phyloP scores from a whole-genome alignment of 2,888 invertebrate genomes.

The Phyllotreta striolata region DNA sequence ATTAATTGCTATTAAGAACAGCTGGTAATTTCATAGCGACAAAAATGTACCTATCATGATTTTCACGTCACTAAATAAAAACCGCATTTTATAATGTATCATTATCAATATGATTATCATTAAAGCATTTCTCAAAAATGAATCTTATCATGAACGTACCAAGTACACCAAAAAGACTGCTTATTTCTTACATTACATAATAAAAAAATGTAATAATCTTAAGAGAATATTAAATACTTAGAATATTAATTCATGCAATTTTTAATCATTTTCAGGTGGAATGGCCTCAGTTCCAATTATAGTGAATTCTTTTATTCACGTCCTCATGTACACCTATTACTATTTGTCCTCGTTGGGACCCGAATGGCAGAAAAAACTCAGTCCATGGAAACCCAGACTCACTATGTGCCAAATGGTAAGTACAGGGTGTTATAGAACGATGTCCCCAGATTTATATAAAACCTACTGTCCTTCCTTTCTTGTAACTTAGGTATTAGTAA shows the following conservation, averaged over 20 bases:
- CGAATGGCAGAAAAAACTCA: constrained; percentile 64
- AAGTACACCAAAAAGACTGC: too few species aligned
- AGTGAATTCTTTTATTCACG: constrained; percentile 73
- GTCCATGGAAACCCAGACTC: constrained; percentile 67
- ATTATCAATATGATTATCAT: not conserved
- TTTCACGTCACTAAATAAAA: too few species aligned
- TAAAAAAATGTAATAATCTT: too few species aligned
- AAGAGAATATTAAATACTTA: too few species aligned
- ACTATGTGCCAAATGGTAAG: constrained; percentile 73
- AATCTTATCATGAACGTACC: not conserved
- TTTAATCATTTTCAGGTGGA: constrained; percentile 65
- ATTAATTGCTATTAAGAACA: too few species aligned
- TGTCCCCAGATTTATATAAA: too few species aligned
- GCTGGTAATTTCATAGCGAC: too few species aligned
- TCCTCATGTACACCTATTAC: constrained; percentile 82
- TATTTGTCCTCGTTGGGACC: constrained; percentile 71
- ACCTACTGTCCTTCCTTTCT: too few species aligned
- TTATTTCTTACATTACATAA: too few species aligned
- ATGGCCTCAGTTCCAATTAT: constrained; percentile 71
- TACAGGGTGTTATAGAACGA: not conserved
- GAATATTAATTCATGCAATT: too few species aligned
- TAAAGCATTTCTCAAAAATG: not conserved
- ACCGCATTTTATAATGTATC: not conserved
- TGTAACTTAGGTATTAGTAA: too few species aligned
- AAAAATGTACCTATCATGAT: too few species aligned